Base-by-base conservation (phyloP, 2,888 invertebrate genomes). In the Choreutis nemorana region DNA sequence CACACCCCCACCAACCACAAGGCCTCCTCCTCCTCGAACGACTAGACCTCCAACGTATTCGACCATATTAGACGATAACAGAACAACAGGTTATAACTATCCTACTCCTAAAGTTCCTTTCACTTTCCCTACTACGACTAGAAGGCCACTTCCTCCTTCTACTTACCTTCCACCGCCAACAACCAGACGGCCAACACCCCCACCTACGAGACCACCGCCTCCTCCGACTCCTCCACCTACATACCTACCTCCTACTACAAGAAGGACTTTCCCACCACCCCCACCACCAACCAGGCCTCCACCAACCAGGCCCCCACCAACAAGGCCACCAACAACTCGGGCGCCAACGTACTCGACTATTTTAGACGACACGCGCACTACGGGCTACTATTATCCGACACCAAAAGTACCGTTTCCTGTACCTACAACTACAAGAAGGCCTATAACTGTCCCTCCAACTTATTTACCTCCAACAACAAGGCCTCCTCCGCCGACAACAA, bases 71-170 rank as follows among this genome's bases (percentile, higher is more conserved):
- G 41, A 35, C 3, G 40, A 40, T 2, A 39, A 42, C 2, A 46
- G 42, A 43, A 62, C 62, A 0, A 64, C 63, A 2, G 64, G 63
- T 0, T 66, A 66, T 37, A 41, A 44, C 0, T 66, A 66, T 29
- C 58, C 65, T 0, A 44, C 39, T 4, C 66, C 66, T 1, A 55
- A 39, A 29, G 38, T 57, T 9, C 51, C 57, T 2, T 64, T 64
- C 26, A 57, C 60, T 1, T 47, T 48, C 31, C 62, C 63, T 0
- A 50, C 55, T n/a, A 37, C 45, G n/a, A n/a, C n/a, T n/a, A n/a
- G n/a, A n/a, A 5, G 5, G 18, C 18, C 18, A 2, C 21, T 26
- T 3, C 28, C 29, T 4, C 29, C 43, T 6, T 45, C 50, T 1
- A 34, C 41, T 3, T 37, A 35, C 26, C 27, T 35, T 3, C 34